Percentiles rank a stretch among this genome's conserved stretches.
These are phyloP conservation scores for Oscheius sp. DNA, from an alignment of 2,888 invertebrate species.

Conservation along the genomic window DNA sequence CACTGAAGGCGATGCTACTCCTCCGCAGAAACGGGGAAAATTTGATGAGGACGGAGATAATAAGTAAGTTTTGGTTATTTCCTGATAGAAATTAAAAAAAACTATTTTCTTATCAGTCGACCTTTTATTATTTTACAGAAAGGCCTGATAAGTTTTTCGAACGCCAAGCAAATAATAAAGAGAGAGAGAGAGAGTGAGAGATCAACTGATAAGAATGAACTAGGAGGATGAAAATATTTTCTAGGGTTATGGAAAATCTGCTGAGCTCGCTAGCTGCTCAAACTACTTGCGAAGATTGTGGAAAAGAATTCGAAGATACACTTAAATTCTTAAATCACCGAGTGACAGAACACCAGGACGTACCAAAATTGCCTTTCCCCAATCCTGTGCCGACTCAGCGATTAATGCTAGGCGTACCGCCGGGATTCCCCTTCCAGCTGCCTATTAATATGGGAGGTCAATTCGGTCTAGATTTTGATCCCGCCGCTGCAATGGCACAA, in stretches of 20 bases:
- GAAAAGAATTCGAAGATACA: slow-evolving; percentile 19
- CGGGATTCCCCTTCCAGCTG: not conserved
- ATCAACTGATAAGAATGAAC: not conserved
- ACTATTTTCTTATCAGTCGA: not conserved
- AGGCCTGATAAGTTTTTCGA: slow-evolving; percentile 18
- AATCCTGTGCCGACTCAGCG: no score
- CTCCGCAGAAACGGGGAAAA: slow-evolving; percentile 35
- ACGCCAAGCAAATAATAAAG: not conserved
- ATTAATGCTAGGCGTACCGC: not conserved
- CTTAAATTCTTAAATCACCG: slow-evolving; percentile 35
- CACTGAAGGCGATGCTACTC: slow-evolving; percentile 26
- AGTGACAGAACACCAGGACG: slow-evolving; percentile 33
- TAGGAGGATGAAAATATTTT: slow-evolving; percentile 4
- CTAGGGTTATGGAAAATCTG: slow-evolving; percentile 30
- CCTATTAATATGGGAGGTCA: no score
- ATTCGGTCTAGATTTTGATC: no score
- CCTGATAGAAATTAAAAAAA: not conserved
- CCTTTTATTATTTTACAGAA: not conserved
- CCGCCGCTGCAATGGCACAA: no score
- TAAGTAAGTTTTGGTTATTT: no score
- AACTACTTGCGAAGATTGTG: slow-evolving; percentile 35
- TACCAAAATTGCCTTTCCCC: slow-evolving; percentile 1
- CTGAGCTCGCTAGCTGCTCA: slow-evolving; percentile 2
- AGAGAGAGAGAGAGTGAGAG: not conserved
- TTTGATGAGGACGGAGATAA: slow-evolving; percentile 32